Percentiles rank a stretch among this genome's conserved stretches.
phyloP scores from a whole-genome alignment of 1,140 invertebrate genomes.

The Harpegnathos saltator region DNA sequence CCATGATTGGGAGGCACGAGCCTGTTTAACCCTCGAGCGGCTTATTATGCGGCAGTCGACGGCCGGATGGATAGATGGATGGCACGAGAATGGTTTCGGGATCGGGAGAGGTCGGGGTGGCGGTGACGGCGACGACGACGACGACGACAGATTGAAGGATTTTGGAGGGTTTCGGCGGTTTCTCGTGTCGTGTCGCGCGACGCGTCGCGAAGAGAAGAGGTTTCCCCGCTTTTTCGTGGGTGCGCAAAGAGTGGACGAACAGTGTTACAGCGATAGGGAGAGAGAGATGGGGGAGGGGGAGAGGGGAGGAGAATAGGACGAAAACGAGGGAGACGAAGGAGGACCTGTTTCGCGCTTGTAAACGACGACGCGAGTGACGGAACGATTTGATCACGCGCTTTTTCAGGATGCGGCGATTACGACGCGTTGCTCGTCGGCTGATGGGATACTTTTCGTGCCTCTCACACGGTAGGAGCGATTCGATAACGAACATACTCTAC shows the following conservation, averaged over 20 bases:
- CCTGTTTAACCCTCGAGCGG: constrained; percentile 75
- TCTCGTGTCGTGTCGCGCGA: background rate
- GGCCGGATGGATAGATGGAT: constrained; percentile 69
- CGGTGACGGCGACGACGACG: too few relatives aligned
- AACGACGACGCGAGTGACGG: constrained; percentile 36
- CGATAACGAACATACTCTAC: too few relatives aligned
- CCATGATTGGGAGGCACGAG: constrained; percentile 70
- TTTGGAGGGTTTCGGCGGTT: constrained; percentile 68
- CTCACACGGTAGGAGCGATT: too few relatives aligned
- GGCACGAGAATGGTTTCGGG: constrained; percentile 74
- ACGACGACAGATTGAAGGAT: constrained; percentile 73
- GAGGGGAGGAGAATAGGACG: too few relatives aligned
- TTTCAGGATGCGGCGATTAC: constrained; percentile 7
- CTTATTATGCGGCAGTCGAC: constrained; percentile 76
- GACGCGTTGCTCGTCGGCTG: background rate
- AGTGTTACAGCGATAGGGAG: background rate
- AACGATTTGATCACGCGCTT: constrained; percentile 50
- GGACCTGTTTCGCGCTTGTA: constrained; percentile 48
- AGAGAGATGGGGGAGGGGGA: too few relatives aligned
- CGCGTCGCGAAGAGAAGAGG: constrained; percentile 29
- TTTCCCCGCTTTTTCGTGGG: constrained; percentile 38
- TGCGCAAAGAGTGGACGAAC: constrained; percentile 16
- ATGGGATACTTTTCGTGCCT: constrained; percentile 6
- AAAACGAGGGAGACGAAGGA: background rate
- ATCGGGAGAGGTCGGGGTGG: constrained; percentile 56